Conservation (phyloP, 2,113 vertebrate genomes). For the Desmodus rotundus region DNA sequence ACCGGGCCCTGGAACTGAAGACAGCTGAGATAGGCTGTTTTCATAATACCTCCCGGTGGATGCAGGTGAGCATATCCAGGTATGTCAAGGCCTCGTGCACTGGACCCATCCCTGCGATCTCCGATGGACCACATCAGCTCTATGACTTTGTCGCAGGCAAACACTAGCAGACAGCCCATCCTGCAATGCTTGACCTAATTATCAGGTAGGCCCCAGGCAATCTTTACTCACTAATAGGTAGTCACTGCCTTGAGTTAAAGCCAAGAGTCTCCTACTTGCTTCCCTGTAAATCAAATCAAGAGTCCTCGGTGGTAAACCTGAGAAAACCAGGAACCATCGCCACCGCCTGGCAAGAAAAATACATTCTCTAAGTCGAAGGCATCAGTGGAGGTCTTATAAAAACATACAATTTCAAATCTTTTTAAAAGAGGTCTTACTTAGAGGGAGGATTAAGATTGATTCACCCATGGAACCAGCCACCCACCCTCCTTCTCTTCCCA, state of each 20-base stretch:
- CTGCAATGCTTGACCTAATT: neutral
- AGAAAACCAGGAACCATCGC: neutral
- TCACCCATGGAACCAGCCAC: neutral
- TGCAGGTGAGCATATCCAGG: neutral
- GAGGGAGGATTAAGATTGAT: neutral
- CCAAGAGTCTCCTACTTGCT: slow-evolving; percentile 20
- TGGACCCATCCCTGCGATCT: neutral
- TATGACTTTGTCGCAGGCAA: neutral
- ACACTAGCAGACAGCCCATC: neutral
- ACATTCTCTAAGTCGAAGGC: slow-evolving; percentile 58
- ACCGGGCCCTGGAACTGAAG: neutral
- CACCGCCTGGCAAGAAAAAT: slow-evolving; percentile 30
- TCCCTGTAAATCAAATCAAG: neutral
- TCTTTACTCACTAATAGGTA: neutral
- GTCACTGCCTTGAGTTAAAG: neutral
- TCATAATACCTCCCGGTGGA: neutral
- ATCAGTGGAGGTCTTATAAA: slow-evolving; percentile 43
- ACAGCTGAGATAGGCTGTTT: neutral
- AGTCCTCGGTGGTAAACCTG: slow-evolving; percentile 27
- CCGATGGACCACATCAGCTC: neutral
- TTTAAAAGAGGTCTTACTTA: neutral
- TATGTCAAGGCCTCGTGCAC: neutral
- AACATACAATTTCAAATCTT: slow-evolving; percentile 11
- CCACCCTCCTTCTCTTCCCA: neutral
- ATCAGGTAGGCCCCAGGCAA: neutral